phyloP scores from a whole-genome alignment of 2,888 invertebrate genomes.

The Petrolisthes cinctipes region DNA sequence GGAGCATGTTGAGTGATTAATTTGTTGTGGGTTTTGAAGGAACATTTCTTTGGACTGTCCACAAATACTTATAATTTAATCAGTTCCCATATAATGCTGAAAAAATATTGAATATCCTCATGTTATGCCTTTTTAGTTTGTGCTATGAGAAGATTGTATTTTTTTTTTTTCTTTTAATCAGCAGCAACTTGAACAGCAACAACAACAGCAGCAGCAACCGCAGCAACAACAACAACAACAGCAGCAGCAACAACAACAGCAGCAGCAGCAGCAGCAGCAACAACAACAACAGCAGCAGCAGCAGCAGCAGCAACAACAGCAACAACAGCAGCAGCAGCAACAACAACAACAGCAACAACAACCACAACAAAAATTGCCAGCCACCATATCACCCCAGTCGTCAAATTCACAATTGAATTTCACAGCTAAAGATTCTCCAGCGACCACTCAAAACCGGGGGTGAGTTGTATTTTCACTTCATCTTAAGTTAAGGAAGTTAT shows the following conservation, averaged over 20 bases:
- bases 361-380: slow-evolving; percentile 44
- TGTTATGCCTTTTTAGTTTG: too few relatives aligned
- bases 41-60: too few relatives aligned
- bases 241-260: slow-evolving; percentile 29
- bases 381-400: slow-evolving; percentile 48
- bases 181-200: not conserved
- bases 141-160: too few relatives aligned
- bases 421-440: slow-evolving; percentile 48
- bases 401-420: slow-evolving; percentile 51
- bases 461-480: not conserved
- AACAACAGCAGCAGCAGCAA: slow-evolving; percentile 22
- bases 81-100: too few relatives aligned
- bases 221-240: slow-evolving; percentile 27
- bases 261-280: slow-evolving; percentile 29
- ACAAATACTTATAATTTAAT: too few relatives aligned
- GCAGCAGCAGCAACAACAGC: slow-evolving; percentile 21
- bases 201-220: slow-evolving; percentile 28
- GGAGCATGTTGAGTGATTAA: too few relatives aligned
- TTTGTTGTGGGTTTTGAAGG: too few relatives aligned
- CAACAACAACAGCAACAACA: slow-evolving; percentile 39
- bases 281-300: slow-evolving; percentile 13
- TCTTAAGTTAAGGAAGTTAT: not conserved
- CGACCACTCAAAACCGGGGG: slow-evolving; percentile 39
- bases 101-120: too few relatives aligned
- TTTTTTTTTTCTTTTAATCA: too few relatives aligned